A percentile compares a stretch with the other conserved stretches of the same genome.
These are phyloP conservation scores for Pipra filicauda DNA, from an alignment of 2,113 vertebrate species.

Conservation along the genomic window DNA sequence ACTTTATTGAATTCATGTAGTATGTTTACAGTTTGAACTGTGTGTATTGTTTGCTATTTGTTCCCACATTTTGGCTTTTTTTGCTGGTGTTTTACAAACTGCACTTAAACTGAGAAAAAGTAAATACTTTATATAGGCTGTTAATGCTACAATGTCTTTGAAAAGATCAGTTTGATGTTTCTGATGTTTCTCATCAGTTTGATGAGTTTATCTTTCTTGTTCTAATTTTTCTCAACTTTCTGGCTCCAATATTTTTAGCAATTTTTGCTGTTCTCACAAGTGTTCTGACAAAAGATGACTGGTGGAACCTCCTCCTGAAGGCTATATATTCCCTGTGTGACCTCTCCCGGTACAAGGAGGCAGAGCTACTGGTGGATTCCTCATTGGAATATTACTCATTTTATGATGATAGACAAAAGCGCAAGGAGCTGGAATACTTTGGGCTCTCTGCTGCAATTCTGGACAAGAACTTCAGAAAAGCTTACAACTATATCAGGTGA, in stretches of 20 bases:
- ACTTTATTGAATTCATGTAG: neutral
- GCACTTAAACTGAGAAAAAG: neutral
- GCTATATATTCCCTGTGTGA: conserved; percentile 87
- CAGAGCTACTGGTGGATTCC: conserved; percentile 92
- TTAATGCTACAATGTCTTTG: neutral
- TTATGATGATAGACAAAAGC: conserved; percentile 90
- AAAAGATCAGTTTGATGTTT: neutral
- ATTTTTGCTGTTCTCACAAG: conserved; percentile 85
- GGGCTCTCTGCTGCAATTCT: conserved; percentile 93
- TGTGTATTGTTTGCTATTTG: neutral
- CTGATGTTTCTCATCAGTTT: no score
- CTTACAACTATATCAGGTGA: conserved; percentile 96
- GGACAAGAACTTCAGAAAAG: conserved; percentile 91
- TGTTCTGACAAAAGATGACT: conserved; percentile 92
- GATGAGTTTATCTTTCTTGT: neutral
- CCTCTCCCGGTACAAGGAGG: conserved; percentile 85
- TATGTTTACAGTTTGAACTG: neutral
- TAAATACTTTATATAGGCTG: neutral
- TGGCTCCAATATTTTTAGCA: conserved; percentile 56
- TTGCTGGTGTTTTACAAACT: neutral
- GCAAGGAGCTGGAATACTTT: conserved; percentile 94
- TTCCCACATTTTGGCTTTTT: neutral
- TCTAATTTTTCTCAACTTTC: neutral
- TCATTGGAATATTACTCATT: conserved; percentile 95
- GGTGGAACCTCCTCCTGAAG: conserved; percentile 93